Percentiles rank a stretch among this genome's conserved stretches.
phyloP scores from a whole-genome alignment of 1,140 invertebrate genomes.

The Conus ventricosus region DNA sequence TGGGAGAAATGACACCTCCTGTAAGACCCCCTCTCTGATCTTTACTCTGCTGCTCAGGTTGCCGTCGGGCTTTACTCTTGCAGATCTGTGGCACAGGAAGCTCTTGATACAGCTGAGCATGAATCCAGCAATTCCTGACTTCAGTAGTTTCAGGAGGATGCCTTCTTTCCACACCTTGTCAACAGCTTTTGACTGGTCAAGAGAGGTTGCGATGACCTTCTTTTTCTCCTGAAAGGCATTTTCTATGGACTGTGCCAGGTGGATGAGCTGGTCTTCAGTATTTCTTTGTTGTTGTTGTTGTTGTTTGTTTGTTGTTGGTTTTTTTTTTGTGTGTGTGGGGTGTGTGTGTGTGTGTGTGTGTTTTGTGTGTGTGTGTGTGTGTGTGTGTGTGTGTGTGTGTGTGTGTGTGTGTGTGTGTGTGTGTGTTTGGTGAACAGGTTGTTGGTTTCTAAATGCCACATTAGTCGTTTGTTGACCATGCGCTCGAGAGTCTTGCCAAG shows the following conservation, averaged over 20 bases:
- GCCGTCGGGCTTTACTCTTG: too few species aligned
- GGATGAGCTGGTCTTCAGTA: too few species aligned
- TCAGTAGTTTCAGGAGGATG: slow-evolving; percentile 27
- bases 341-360: too few species aligned
- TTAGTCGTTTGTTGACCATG: not conserved
- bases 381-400: too few species aligned
- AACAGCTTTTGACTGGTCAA: not conserved
- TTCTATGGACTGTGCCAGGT: too few species aligned
- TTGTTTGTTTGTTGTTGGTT: too few species aligned
- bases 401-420: too few species aligned
- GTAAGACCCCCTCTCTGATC: slow-evolving; percentile 14
- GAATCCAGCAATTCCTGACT: not conserved
- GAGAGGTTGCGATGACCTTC: not conserved
- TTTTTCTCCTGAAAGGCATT: not conserved
- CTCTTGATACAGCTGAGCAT: not conserved
- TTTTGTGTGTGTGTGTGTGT: too few species aligned
- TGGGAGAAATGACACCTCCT: slow-evolving; percentile 38
- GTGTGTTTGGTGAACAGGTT: not conserved
- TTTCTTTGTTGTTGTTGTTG: too few species aligned
- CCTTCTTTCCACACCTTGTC: not conserved
- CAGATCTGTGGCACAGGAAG: not conserved
- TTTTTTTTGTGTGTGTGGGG: too few species aligned
- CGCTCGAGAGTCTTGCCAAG: too few species aligned
- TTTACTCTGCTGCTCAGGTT: too few species aligned
- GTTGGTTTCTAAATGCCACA: not conserved